A percentile compares a stretch with the other conserved stretches of the same genome.
phyloP scores from a whole-genome alignment of 2,113 vertebrate species.

The rat (Rattus norvegicus) region GRCr8 NC_086027.1:100516501-100517000 shows the following conservation, averaged over 20 bases:
- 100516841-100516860: background rate
- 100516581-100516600: too few species aligned
- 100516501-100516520: too few species aligned
- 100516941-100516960: too few species aligned
- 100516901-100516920: background rate
- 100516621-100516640: background rate
- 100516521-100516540: background rate
- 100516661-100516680: background rate
- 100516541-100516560: background rate
- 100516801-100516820: background rate
- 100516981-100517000: background rate
- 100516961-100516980: background rate
- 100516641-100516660: background rate
- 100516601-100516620: background rate
- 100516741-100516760: background rate
- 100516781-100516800: accelerated
- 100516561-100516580: background rate
- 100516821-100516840: background rate
- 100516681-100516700: background rate
- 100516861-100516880: background rate
- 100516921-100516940: background rate
- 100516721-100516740: background rate
- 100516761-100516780: background rate
- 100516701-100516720: background rate
- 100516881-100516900: too few species aligned